phyloP scores from a whole-genome alignment of 2,113 vertebrate species.

The human (Homo sapiens) region DNA sequence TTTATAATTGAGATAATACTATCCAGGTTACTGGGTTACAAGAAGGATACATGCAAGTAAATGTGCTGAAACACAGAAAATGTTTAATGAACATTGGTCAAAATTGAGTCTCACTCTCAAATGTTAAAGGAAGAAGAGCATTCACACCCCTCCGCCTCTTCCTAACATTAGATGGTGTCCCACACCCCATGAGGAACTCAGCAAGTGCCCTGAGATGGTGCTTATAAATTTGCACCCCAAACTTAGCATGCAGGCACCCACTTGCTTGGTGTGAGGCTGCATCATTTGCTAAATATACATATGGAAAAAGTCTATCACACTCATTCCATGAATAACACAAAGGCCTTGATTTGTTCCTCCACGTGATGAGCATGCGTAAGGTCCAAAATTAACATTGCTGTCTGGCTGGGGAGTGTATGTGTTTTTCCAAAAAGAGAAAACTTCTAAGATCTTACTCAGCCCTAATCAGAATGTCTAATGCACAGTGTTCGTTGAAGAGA shows the following conservation, averaged over 20 bases:
- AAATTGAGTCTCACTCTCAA: background rate
- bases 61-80: background rate
- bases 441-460: conserved; percentile 49
- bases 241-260: conserved; percentile 33
- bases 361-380: conserved; percentile 65
- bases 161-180: background rate
- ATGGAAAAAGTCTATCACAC: conserved; percentile 69
- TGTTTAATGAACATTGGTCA: background rate
- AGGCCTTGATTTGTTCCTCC: conserved; percentile 74
- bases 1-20: background rate
- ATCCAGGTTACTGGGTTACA: background rate
- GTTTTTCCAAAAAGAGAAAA: conserved; percentile 65
- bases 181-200: fast-evolving
- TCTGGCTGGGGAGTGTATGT: conserved; percentile 43
- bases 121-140: background rate
- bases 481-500: background rate
- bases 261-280: conserved; percentile 40
- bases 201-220: background rate
- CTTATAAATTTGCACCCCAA: conserved; percentile 18
- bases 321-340: conserved; percentile 78
- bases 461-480: conserved; percentile 3
- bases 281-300: conserved; percentile 69
- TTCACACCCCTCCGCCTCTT: background rate
- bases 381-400: conserved; percentile 75
- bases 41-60: background rate